These are phyloP conservation scores for Meiosimyza decipiens DNA, from an alignment of 2,888 invertebrate species.

Conservation along the genomic window DNA sequence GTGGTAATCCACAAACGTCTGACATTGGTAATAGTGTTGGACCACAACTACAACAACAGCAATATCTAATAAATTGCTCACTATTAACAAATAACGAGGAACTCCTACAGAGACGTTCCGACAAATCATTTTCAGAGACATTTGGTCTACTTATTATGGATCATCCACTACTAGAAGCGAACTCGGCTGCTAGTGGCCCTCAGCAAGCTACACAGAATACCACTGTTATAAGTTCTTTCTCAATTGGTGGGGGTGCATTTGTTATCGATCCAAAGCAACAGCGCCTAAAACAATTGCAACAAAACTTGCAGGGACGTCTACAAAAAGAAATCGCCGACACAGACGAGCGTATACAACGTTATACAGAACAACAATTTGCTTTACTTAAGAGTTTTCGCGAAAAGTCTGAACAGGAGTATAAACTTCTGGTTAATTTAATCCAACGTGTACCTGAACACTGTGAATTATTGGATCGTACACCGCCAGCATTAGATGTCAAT, in stretches of 20 bases:
- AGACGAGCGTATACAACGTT: slow-evolving; percentile 81
- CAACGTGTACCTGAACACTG: slow-evolving; percentile 58
- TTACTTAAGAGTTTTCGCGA: slow-evolving; percentile 79
- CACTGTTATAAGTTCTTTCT: slow-evolving; percentile 48
- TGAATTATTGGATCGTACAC: slow-evolving; percentile 53
- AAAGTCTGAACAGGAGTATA: slow-evolving; percentile 78
- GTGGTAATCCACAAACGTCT: not conserved
- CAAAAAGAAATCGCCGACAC: slow-evolving; percentile 77
- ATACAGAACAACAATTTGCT: slow-evolving; percentile 80
- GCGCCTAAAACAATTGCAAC: slow-evolving; percentile 62
- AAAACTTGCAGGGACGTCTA: slow-evolving; percentile 76
- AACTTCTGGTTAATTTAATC: slow-evolving; percentile 71
- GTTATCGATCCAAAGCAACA: slow-evolving; percentile 48
- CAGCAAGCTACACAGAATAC: slow-evolving; percentile 34
- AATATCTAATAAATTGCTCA: slow-evolving; percentile 58
- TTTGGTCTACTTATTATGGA: slow-evolving; percentile 75
- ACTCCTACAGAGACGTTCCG: slow-evolving; percentile 72
- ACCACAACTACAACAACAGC: slow-evolving; percentile 40
- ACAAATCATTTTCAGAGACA: slow-evolving; percentile 76
- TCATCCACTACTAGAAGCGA: slow-evolving; percentile 45
- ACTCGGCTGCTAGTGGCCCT: slow-evolving; percentile 22
- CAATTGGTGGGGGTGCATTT: slow-evolving; percentile 29
- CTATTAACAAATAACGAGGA: slow-evolving; percentile 70
- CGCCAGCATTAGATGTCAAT: slow-evolving; percentile 55
- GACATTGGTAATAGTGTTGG: slow-evolving; percentile 19